phyloP scores from a whole-genome alignment of 2,113 vertebrate genomes.

The Crypturellus undulatus region DNA sequence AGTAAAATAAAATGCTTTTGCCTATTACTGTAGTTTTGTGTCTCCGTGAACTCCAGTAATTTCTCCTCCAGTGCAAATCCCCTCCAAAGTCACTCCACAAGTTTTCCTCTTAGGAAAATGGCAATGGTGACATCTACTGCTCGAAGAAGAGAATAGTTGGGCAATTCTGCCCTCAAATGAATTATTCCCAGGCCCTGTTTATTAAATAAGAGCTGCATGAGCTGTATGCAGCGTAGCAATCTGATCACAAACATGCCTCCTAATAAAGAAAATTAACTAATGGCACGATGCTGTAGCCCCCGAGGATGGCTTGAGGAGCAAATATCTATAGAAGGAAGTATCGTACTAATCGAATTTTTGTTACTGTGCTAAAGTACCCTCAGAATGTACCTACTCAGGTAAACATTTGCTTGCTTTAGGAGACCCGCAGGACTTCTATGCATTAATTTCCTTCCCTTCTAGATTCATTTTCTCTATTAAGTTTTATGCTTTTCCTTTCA shows the following conservation, averaged over 20 bases:
- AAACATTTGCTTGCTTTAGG: neutral
- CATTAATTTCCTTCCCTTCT: neutral
- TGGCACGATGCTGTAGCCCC: rapidly evolving
- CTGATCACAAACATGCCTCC: neutral
- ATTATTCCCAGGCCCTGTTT: rapidly evolving
- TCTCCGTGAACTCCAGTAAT: rapidly evolving
- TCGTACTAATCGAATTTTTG: neutral
- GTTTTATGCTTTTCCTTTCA: conserved; percentile 22
- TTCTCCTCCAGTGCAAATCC: neutral
- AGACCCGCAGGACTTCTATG: neutral
- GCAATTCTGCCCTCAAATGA: neutral
- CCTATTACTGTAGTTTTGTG: neutral
- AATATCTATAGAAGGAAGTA: neutral
- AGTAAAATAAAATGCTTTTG: neutral
- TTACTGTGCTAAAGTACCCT: neutral
- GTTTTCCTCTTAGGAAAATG: neutral
- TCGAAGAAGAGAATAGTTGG: neutral
- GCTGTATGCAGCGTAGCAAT: neutral
- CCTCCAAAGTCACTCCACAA: neutral
- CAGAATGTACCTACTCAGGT: neutral
- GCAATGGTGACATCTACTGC: conserved; percentile 75
- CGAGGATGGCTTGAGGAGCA: neutral
- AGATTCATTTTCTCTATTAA: conserved; percentile 36
- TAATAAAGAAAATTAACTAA: neutral
- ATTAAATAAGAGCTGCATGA: no score